Base-by-base conservation (phyloP, 2,888 invertebrate species). In the Gerris lacustris region DNA sequence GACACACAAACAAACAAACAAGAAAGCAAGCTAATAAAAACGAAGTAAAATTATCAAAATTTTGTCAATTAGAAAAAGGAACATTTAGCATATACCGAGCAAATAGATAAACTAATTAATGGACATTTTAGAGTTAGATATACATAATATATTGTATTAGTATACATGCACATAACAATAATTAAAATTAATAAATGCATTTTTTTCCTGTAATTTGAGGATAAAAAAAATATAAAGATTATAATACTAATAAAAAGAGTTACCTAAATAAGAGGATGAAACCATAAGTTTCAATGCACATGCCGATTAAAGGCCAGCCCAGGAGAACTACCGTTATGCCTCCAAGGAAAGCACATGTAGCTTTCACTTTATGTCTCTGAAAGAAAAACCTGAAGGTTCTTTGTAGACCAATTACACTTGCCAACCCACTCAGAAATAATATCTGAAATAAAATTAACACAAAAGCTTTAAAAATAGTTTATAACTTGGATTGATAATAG, bases 371-470 rank as follows among this genome's bases (percentile, higher is more conserved):
- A 80, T 97, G 96, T 75, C 88, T 83, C 83, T 99, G 98, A 81
- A 99, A 99, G 84, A 99, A 99, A 82, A 99, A 99, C 78, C 93
- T 87, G 78, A 97, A 89, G 6, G 98, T 98, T 79, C 97, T 83
- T 80, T 95, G 92, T 44, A 97, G 85, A 1, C 99, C 99, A 79
- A 98, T 98, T 11, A 98, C 94, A 81, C 97, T 96, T 17, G 91
- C 93, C 70, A 99, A 84, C 1, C 99, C 99, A 76, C 89, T 86
- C 76, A 99, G 90, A 82, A 99, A 99, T 45, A 99, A 84, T 74
- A 99, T 93, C 98, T 99, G 84, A 67, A 87, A 86, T 69, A 66
- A 55, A 15, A 31, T 31, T 5, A 69, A 44, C 6, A n/a, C 44
- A 69, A n/a, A n/a, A n/a, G 1, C 62, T 62, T 62, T n/a, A 62